Evolutionary conservation across 1,140 invertebrate genomes (phyloP).

Genomic region (Caenorhabditis inopinata): DNA sequence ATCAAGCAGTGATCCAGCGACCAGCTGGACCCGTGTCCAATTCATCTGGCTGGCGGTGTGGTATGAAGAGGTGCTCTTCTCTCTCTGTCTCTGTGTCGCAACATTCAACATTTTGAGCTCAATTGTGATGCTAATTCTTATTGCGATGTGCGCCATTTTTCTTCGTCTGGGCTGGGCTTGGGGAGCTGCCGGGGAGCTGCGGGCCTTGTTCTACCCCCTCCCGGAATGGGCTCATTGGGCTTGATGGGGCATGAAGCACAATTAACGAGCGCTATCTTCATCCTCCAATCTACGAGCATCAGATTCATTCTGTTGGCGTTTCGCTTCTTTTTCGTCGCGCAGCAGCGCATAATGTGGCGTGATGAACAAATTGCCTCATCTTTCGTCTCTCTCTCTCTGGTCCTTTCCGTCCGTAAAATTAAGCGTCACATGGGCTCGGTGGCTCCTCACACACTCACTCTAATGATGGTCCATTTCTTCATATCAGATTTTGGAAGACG

Average conservation of each 20-base stretch:
- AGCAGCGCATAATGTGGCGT: constrained; percentile 18
- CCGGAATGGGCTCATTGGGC: background rate
- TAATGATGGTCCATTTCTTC: constrained; percentile 3
- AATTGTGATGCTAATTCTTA: constrained; percentile 7
- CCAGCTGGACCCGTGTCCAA: too few relatives aligned
- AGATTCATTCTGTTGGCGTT: too few relatives aligned
- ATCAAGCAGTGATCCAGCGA: constrained; percentile 22
- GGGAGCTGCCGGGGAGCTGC: too few relatives aligned
- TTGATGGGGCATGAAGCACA: background rate
- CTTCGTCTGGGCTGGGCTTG: too few relatives aligned
- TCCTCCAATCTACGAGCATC: constrained; percentile 9
- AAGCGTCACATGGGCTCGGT: constrained; percentile 5
- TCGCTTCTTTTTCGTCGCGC: too few relatives aligned
- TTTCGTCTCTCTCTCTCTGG: background rate
- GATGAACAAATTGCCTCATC: constrained; percentile 32
- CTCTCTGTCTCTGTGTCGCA: too few relatives aligned
- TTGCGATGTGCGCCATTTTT: background rate
- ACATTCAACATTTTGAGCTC: background rate
- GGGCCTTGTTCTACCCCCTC: too few relatives aligned
- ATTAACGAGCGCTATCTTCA: constrained; percentile 4
- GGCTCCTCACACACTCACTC: background rate
- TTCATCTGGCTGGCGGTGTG: background rate
- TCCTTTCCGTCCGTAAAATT: background rate
- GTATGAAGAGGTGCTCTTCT: background rate
- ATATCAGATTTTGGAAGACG: constrained; percentile 3